Conservation (phyloP, 2,797 vertebrate genomes). For the Tinamus major region DNA sequence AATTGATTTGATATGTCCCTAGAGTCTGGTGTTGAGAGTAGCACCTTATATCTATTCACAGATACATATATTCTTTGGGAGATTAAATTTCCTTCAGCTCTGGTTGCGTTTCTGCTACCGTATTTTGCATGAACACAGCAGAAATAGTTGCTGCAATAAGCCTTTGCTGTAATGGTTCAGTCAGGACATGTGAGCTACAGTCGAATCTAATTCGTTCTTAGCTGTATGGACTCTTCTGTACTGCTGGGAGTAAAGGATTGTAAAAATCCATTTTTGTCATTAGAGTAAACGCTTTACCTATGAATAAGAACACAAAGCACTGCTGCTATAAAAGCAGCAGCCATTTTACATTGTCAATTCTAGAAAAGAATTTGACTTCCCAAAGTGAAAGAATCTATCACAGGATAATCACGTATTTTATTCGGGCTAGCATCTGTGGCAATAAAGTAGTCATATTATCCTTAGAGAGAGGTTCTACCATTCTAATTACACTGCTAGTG, state of each 20-base stretch:
- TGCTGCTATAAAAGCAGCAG: neutral
- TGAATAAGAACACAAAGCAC: neutral
- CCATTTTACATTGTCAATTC: neutral
- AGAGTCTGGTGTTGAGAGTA: neutral
- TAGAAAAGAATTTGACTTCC: constrained; percentile 25
- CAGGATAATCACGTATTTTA: neutral
- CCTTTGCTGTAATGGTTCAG: neutral
- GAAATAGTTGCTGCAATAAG: constrained; percentile 36
- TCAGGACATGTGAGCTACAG: neutral
- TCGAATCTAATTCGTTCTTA: constrained; percentile 10
- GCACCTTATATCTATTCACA: neutral
- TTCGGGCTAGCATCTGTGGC: neutral
- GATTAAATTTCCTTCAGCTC: neutral
- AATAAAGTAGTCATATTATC: neutral
- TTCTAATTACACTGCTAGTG: constrained; percentile 11
- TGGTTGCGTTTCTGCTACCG: neutral
- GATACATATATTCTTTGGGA: neutral
- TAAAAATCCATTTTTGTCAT: neutral
- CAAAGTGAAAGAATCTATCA: neutral
- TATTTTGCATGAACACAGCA: neutral
- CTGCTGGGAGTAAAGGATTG: neutral
- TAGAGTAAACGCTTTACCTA: neutral
- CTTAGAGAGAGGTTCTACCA: neutral
- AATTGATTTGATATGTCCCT: neutral
- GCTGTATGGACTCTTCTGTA: neutral